These are phyloP conservation scores for Ophion slaviceki DNA, from an alignment of 2,888 invertebrate species.

Conservation along the genomic window DNA sequence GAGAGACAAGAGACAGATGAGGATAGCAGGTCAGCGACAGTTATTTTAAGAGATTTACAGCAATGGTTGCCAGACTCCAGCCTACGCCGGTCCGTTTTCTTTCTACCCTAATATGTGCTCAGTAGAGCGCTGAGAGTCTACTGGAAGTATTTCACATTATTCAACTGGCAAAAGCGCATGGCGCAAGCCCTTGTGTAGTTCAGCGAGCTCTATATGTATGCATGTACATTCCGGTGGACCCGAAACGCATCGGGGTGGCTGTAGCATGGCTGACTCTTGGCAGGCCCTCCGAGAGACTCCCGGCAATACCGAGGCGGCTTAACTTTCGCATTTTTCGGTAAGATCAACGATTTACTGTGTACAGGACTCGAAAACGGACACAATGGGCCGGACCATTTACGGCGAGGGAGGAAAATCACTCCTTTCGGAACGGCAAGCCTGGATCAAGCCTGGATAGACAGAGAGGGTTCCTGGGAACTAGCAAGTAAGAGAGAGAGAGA, in stretches of 20 bases:
- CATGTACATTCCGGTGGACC: conserved; percentile 22
- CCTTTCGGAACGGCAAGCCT: conserved; percentile 56
- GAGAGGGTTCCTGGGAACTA: background rate
- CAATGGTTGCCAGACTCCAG: conserved; percentile 65
- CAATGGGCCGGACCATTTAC: conserved; percentile 64
- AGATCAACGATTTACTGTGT: conserved; percentile 65
- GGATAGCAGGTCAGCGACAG: conserved; percentile 71
- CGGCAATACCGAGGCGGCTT: conserved; percentile 41
- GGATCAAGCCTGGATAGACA: conserved; percentile 18
- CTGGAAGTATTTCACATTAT: background rate
- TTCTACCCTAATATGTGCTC: conserved; percentile 9
- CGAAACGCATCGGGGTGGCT: conserved; percentile 43
- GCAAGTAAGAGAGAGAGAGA: background rate
- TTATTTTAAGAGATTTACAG: conserved; percentile 80
- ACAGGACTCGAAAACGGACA: conserved; percentile 47
- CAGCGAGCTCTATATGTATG: background rate
- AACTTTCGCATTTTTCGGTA: conserved; percentile 65
- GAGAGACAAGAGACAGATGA: conserved; percentile 66
- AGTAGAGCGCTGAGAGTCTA: background rate
- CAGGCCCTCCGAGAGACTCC: conserved; percentile 34
- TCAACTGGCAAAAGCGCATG: background rate
- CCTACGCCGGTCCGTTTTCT: conserved; percentile 28
- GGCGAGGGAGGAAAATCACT: conserved; percentile 60
- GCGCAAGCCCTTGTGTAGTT: background rate
- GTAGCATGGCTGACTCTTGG: conserved; percentile 22